These are phyloP conservation scores for Apis dorsata DNA, from an alignment of 1,140 invertebrate genomes.

Conservation along the genomic window DNA sequence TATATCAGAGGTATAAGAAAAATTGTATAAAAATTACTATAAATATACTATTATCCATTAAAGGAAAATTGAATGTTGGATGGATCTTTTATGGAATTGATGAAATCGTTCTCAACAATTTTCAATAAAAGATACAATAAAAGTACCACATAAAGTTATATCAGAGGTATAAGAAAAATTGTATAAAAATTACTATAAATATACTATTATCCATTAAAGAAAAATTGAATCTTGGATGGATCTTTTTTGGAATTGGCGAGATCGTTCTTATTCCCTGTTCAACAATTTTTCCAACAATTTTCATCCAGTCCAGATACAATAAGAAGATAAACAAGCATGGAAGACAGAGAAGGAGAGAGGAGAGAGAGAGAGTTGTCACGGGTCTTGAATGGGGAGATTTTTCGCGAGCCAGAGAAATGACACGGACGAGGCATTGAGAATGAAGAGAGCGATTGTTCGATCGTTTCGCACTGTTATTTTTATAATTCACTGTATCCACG, in stretches of 20 bases:
- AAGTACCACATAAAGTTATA: too few relatives aligned
- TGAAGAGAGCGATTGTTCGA: slow-evolving; percentile 76
- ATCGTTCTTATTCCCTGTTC: slow-evolving; percentile 1
- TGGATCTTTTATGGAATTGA: background rate
- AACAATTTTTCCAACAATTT: slow-evolving; percentile 18
- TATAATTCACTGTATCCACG: slow-evolving; percentile 75
- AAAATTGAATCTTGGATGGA: too few relatives aligned
- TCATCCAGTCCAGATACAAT: slow-evolving; percentile 15
- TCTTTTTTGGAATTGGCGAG: background rate
- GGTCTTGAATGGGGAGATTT: slow-evolving; percentile 17
- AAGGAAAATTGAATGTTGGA: too few relatives aligned
- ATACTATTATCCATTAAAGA: too few relatives aligned
- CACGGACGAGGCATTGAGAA: slow-evolving; percentile 50
- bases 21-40: too few relatives aligned
- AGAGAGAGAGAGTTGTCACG: background rate
- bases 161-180: too few relatives aligned
- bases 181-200: too few relatives aligned
- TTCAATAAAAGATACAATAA: too few relatives aligned
- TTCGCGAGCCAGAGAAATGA: slow-evolving; percentile 16
- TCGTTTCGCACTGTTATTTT: slow-evolving; percentile 76
- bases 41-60: too few relatives aligned
- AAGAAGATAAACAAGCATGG: slow-evolving; percentile 27
- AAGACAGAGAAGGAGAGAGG: background rate
- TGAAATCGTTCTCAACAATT: background rate
- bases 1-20: too few relatives aligned